Evolutionary conservation across 1,140 invertebrate species (phyloP).

Genomic region (Saccostrea glomerata): DNA sequence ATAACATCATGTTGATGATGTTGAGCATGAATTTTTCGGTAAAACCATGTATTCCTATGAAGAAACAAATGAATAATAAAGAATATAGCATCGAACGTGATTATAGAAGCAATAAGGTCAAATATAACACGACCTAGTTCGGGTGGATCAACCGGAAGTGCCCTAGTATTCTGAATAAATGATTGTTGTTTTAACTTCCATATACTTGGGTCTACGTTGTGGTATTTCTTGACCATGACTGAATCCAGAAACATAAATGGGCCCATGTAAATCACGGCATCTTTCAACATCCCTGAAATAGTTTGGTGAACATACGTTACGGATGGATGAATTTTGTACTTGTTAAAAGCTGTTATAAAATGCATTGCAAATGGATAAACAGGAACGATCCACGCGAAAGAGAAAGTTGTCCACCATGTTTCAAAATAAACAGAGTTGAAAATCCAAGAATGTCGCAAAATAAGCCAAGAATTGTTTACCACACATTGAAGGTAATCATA

Average conservation of each 20-base stretch:
- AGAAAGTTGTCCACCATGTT: conserved; percentile 65
- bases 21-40: conserved; percentile 66
- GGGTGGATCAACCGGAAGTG: conserved; percentile 67
- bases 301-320: conserved; percentile 61
- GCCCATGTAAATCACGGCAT: conserved; percentile 61
- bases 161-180: conserved; percentile 68
- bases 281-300: conserved; percentile 49
- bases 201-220: conserved; percentile 60
- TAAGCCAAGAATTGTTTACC: conserved; percentile 54
- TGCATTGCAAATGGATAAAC: conserved; percentile 64
- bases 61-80: conserved; percentile 68
- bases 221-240: conserved; percentile 72
- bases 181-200: conserved; percentile 58
- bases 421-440: conserved; percentile 74
- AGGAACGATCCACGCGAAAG: conserved; percentile 64
- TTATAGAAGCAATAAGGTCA: conserved; percentile 63
- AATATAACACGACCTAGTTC: conserved; percentile 57
- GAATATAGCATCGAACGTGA: conserved; percentile 71
- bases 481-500: conserved; percentile 45
- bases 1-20: conserved; percentile 73
- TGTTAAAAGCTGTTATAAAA: conserved; percentile 59
- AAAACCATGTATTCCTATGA: conserved; percentile 69
- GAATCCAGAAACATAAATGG: conserved; percentile 71
- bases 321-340: conserved; percentile 66
- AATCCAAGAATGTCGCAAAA: conserved; percentile 45